Evolutionary conservation across 2,888 invertebrate genomes (phyloP).

Genomic region (Panopea generosa): DNA sequence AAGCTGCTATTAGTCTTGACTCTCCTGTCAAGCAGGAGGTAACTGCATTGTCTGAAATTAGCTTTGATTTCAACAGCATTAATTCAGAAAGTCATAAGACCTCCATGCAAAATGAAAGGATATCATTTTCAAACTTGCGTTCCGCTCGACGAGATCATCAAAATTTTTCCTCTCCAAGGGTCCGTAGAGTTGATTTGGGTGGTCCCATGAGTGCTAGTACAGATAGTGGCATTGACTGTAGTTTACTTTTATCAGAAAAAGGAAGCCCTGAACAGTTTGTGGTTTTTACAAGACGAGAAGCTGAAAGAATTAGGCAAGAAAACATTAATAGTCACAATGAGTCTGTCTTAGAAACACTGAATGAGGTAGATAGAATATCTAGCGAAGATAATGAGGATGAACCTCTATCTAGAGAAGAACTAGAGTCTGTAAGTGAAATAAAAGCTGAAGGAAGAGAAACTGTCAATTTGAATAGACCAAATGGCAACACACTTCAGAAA

Average conservation of each 20-base stretch:
- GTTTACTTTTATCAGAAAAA: conserved; percentile 50
- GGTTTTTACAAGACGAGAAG: conserved; percentile 50
- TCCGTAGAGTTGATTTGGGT: conserved; percentile 31
- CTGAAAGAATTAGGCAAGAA: conserved; percentile 52
- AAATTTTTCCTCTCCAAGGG: conserved; percentile 3
- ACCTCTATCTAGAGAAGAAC: not conserved
- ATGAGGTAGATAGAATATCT: conserved; percentile 48
- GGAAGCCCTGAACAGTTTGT: conserved; percentile 59
- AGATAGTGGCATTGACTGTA: conserved; percentile 71
- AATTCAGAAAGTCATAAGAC: conserved; percentile 8
- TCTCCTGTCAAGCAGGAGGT: conserved; percentile 14
- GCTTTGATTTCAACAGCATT: too few species aligned
- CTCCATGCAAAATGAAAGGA: conserved; percentile 15
- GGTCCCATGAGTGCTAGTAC: conserved; percentile 54
- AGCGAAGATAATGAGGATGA: conserved; percentile 37
- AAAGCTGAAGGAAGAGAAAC: not conserved
- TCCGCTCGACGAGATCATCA: too few species aligned
- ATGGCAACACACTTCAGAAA: conserved; percentile 7
- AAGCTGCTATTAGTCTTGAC: conserved; percentile 26
- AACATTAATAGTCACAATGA: conserved; percentile 32
- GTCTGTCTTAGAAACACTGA: conserved; percentile 47
- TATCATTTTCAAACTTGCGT: conserved; percentile 18
- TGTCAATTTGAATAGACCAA: too few species aligned
- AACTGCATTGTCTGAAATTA: too few species aligned
- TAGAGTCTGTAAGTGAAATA: not conserved